Evolutionary conservation across 2,113 vertebrate genomes (phyloP), one percentile per base, ranked within the genome.

Genomic region (Poecilia latipinna): DNA sequence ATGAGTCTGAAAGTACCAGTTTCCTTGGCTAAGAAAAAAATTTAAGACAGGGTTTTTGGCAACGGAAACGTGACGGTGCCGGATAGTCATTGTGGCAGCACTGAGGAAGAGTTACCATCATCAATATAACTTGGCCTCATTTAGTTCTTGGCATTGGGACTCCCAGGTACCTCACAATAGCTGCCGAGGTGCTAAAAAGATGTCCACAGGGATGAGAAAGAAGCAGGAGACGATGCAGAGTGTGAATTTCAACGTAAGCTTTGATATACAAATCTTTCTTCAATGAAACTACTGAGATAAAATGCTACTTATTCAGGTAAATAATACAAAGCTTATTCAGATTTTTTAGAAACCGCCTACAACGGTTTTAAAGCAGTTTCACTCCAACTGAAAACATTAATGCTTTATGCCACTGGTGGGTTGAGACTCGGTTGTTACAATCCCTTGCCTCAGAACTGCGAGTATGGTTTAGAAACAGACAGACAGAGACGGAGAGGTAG

Each of bases 401-500:
- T 92, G 92, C 92, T 94, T 79, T 51, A 80, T 91, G 86, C 93
- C 87, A 80, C 93, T 89, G 91, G 86, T 89, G 89, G 89, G 89
- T 89, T 79, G 82, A 85, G 80, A 88, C 88, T 85, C 79, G 81
- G 77, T 85, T 82, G 83, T 88, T 89, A 89, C 88, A 87, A 87
- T 94, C 95, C 95, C 95, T 94, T 92, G 95, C 95, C 92, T 90
- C 91, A 88, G 79, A 89, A 91, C 94, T 92, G 94, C 94, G 95
- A 95, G 82, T 79, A 88, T 86, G 89, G 90, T 88, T 88, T 86
- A 90, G 77, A 83, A 79, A 89, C 77, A 91, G 82, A 88, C 2
- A 74, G 87, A 89, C 75, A 96, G 95, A 96, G 95, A 93, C 82
- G 86, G 90, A 96, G 97, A 99, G 97, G 97, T 99, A 98, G 97